Percentiles rank a stretch among this genome's conserved stretches.
Conservation (phyloP, 1,140 invertebrate species). For the Lasioglossum baleicum region DNA sequence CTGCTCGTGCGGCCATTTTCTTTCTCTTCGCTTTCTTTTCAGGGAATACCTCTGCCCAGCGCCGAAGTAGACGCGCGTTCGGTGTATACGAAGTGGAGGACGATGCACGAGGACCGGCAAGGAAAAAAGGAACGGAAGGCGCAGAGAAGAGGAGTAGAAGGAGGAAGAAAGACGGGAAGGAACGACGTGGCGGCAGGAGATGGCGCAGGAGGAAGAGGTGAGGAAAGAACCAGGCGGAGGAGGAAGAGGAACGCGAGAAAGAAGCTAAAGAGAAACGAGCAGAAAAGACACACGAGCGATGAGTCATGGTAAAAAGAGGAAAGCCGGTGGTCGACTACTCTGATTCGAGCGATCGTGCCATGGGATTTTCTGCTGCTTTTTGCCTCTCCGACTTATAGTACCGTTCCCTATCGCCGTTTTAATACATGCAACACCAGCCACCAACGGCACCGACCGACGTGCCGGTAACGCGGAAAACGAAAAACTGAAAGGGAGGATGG, state of each 20-base stretch:
- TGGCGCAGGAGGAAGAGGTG: neutral
- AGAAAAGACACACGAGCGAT: conserved; percentile 38
- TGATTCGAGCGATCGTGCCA: conserved; percentile 29
- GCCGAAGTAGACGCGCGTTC: conserved; percentile 20
- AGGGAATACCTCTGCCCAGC: conserved; percentile 23
- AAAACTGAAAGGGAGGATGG: too few species aligned
- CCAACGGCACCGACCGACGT: too few species aligned
- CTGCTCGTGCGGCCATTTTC: conserved; percentile 46
- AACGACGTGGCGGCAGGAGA: too few species aligned
- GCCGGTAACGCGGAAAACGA: too few species aligned
- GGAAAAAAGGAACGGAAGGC: too few species aligned
- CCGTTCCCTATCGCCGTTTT: neutral
- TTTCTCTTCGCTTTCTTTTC: conserved; percentile 49
- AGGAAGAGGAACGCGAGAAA: conserved; percentile 27
- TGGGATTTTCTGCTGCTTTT: conserved; percentile 32
- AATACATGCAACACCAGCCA: too few species aligned
- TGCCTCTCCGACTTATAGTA: too few species aligned
- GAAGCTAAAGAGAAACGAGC: conserved; percentile 17
- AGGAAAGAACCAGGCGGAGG: neutral
- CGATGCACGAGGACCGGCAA: too few species aligned
- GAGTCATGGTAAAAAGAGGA: conserved; percentile 56
- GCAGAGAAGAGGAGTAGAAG: neutral
- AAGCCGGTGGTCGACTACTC: conserved; percentile 36
- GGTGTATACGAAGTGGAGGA: too few species aligned
- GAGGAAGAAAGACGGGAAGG: neutral